Base-by-base conservation (phyloP, 2,888 invertebrate genomes). In the Eueremaeus valkanovi region DNA sequence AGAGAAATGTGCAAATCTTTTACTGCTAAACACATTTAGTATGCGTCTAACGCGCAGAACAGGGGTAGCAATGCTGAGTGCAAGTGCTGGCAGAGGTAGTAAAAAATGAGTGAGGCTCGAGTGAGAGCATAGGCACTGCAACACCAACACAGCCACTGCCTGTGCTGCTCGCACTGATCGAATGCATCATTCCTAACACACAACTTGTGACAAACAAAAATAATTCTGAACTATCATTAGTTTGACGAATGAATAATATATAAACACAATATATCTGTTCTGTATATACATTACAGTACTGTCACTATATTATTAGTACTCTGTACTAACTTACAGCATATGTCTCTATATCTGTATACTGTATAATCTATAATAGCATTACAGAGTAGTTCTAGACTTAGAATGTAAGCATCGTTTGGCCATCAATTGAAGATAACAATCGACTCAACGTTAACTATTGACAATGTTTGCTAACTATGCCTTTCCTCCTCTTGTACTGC, bases 211-310 rank as follows among this genome's bases (percentile, higher is more conserved):
- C 68, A 68, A 68, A 68, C 36, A 68, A 68, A 68, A 68, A 40
- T 40, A 40, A 68, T 68, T 68, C 42, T n/a, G 11, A 68, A 27
- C 68, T 68, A 68, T 68, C 68, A 68, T 68, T 68, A 68, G 36
- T 68, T 68, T 24, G 40, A 68, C 40, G 68, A 68, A 68, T 68
- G 68, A 68, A 68, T 68, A 68, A 68, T 42, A 68, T 68, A 68
- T 68, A 68, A 68, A 42, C 42, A 68, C 68, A 42, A 13, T 31
- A 68, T 42, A 68, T 68, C n/a, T n/a, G n/a, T n/a, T n/a, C n/a
- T n/a, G n/a, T n/a, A n/a, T n/a, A n/a, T n/a, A n/a, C n/a, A n/a
- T n/a, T n/a, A n/a, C n/a, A n/a, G n/a, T n/a, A n/a, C n/a, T n/a
- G n/a, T n/a, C n/a, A n/a, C n/a, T n/a, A n/a, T n/a, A n/a, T n/a